Evolutionary conservation across 2,113 vertebrate species (phyloP).

Genomic region (Myrmecophaga tridactyla): DNA sequence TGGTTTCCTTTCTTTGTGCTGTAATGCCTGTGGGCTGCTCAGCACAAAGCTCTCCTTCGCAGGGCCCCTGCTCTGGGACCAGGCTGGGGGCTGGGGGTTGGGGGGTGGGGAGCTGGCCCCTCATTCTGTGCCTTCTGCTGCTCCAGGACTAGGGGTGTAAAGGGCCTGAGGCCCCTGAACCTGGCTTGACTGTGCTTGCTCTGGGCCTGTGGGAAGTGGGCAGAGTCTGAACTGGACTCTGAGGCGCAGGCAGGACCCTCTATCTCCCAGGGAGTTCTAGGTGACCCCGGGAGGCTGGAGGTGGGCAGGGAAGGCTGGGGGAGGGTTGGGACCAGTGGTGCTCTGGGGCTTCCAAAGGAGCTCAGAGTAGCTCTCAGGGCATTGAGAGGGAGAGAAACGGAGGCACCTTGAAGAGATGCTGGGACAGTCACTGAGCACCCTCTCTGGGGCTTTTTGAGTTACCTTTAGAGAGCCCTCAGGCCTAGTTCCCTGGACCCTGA

Average conservation of each 20-base stretch:
- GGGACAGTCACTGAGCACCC: not conserved
- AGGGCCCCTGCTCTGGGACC: not conserved
- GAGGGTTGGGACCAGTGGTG: not conserved
- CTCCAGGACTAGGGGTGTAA: not conserved
- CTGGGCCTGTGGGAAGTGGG: not conserved
- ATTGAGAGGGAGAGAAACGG: not conserved
- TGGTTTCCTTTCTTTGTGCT: conserved; percentile 51
- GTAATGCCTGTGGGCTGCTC: conserved; percentile 56
- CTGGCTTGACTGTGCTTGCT: not conserved
- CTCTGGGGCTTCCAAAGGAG: not conserved
- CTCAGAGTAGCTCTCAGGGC: not conserved
- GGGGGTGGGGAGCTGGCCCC: not conserved
- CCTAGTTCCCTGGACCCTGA: not conserved
- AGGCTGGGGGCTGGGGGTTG: not conserved
- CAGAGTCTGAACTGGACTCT: not conserved
- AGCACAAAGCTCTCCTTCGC: conserved; percentile 67
- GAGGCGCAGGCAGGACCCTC: not conserved
- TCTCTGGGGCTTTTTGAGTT: not conserved
- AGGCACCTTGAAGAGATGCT: not conserved
- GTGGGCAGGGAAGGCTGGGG: not conserved
- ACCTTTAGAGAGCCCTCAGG: not conserved
- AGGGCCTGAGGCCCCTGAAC: not conserved
- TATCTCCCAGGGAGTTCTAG: not conserved
- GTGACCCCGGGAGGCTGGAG: not conserved
- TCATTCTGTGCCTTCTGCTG: not conserved